These are phyloP conservation scores for Neomorphus geoffroyi DNA, from an alignment of 2,797 vertebrate species.

Conservation along the genomic window DNA sequence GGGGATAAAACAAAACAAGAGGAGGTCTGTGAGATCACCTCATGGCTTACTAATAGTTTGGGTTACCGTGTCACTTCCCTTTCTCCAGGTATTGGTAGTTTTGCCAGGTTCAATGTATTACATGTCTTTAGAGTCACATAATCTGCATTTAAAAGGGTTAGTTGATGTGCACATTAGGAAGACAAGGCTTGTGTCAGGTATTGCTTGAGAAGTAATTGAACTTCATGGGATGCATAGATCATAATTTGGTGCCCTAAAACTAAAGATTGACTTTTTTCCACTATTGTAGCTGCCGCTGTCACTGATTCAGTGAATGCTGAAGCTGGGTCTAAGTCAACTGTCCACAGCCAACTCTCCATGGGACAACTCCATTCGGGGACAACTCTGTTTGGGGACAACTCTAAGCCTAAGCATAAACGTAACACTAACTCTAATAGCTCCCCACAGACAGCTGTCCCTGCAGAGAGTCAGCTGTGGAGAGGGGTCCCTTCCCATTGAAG, in stretches of 20 bases:
- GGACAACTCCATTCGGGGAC: too few species aligned
- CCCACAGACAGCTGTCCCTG: too few species aligned
- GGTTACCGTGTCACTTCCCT: background rate
- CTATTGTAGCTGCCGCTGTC: background rate
- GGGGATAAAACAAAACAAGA: background rate
- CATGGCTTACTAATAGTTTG: fast-evolving
- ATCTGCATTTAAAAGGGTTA: background rate
- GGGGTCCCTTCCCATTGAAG: background rate
- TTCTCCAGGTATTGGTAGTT: background rate
- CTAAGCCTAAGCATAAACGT: too few species aligned
- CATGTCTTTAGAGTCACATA: background rate
- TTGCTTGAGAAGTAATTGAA: background rate
- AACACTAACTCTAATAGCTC: too few species aligned
- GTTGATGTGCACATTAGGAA: fast-evolving
- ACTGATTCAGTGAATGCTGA: background rate
- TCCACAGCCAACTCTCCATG: too few species aligned
- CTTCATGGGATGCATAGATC: background rate
- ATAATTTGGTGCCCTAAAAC: background rate
- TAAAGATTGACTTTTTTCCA: background rate
- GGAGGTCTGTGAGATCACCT: background rate
- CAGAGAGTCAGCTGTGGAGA: too few species aligned
- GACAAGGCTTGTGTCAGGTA: fast-evolving
- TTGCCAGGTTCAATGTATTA: background rate
- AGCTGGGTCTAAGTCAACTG: background rate
- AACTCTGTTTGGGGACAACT: too few species aligned